Evolutionary conservation across 2,113 vertebrate genomes (phyloP), one percentile per base, ranked within the genome.

Genomic region (Galeopterus variegatus): DNA sequence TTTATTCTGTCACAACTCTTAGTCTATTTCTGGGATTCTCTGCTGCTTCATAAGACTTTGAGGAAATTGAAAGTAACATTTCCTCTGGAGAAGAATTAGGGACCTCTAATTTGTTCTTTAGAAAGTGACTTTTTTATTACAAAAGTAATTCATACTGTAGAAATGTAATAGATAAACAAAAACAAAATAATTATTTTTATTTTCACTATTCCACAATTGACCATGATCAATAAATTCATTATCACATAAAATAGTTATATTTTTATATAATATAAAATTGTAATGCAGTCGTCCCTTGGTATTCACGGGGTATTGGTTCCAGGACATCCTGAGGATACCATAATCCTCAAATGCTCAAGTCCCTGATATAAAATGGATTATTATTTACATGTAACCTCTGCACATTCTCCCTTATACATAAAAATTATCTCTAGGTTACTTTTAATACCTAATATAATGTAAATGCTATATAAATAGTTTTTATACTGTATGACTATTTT

Each of bases 81-180:
- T 94, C 48, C 79, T 86, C 23, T 79, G 52, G 33, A 87, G 54
- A 64, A 79, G 82, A 90, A 77, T 75, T 12, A 36, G 65, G 45
- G 36, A 45, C 64, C 14, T 79, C n/a, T 36, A 8, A 56, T 92
- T 65, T 70, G 10, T 86, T 72, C 24, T 81, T 84, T 87, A 41
- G 41, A 91, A 87, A 36, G 52, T 83, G n/a, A 52, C 23, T 67
- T 52, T 93, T 92, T 95, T 82, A 84, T 90, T 91, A 60, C 1
- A 76, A 41, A 92, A 81, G 13, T 52, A 65, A 24, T 90, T 94
- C 17, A 36, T 12, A 92, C 21, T 94, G 2, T 81, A 60, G 23
- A 93, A 88, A 90, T 52, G 8, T 54, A 79, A 54, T 19, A 85
- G 1, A 65, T 24, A 58, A 72, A 45, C 8, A n/a, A 50, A 93